Conservation (phyloP, 2,113 vertebrate genomes). For the Eptatretus burgeri region DNA sequence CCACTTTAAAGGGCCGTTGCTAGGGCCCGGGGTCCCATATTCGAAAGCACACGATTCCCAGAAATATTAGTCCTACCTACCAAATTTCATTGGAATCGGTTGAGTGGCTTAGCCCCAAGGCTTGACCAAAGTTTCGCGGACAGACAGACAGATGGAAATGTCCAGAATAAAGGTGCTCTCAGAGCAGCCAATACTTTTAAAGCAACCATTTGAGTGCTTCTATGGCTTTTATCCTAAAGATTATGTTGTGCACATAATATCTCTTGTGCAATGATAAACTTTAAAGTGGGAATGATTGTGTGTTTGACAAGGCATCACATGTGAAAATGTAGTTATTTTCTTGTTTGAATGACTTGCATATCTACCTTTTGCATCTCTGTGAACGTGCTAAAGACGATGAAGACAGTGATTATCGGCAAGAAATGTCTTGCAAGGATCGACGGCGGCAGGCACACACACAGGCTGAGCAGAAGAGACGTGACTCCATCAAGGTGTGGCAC, state of each 20-base stretch:
- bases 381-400: constrained; percentile 39
- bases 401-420: constrained; percentile 77
- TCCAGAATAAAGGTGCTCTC: too few relatives aligned
- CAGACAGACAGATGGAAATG: too few relatives aligned
- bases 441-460: constrained; percentile 63
- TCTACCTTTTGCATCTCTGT: constrained; percentile 12
- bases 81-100: too few relatives aligned
- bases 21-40: too few relatives aligned
- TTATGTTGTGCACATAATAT: not conserved
- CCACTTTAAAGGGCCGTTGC: too few relatives aligned
- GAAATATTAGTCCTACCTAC: too few relatives aligned
- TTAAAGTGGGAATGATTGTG: not conserved
- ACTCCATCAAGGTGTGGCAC: constrained; percentile 52
- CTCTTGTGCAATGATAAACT: not conserved
- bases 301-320: not conserved
- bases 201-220: not conserved
- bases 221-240: not conserved
- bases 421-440: constrained; percentile 44
- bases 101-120: too few relatives aligned
- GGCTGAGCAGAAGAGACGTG: constrained; percentile 66
- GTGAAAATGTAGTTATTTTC: constrained; percentile 6
- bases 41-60: too few relatives aligned
- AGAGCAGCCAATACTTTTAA: not conserved
- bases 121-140: too few relatives aligned
- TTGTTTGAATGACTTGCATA: constrained; percentile 8